Percentiles rank a stretch among this genome's conserved stretches.
Evolutionary conservation across 2,797 vertebrate genomes (phyloP).

Genomic region (Xenentodon cancila): DNA sequence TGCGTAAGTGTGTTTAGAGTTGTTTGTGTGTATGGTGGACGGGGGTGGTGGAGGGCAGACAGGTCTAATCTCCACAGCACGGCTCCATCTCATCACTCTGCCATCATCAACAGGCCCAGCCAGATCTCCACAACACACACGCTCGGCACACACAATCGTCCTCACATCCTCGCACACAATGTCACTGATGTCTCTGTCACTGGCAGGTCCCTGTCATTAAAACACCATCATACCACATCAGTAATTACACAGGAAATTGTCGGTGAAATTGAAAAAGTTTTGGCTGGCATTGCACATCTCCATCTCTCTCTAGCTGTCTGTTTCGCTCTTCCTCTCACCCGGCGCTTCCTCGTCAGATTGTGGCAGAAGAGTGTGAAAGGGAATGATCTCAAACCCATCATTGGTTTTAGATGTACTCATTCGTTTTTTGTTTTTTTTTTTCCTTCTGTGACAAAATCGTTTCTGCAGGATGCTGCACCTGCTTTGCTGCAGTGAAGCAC

Average conservation of each 20-base stretch:
- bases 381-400: slow-evolving; percentile 79
- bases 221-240: slow-evolving; percentile 83
- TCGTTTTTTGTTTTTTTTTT: slow-evolving; percentile 47
- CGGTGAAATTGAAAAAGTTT: slow-evolving; percentile 87
- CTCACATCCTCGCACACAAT: slow-evolving; percentile 60
- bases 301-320: slow-evolving; percentile 62
- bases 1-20: slow-evolving; percentile 11
- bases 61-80: slow-evolving; percentile 76
- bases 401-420: slow-evolving; percentile 77
- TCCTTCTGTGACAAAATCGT: slow-evolving; percentile 72
- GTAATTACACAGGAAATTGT: slow-evolving; percentile 89
- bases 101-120: slow-evolving; percentile 73
- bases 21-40: slow-evolving; percentile 20
- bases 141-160: slow-evolving; percentile 26
- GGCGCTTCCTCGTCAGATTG: slow-evolving; percentile 66
- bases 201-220: slow-evolving; percentile 83
- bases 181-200: slow-evolving; percentile 72
- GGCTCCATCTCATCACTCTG: slow-evolving; percentile 78
- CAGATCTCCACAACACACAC: slow-evolving; percentile 54
- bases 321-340: slow-evolving; percentile 39
- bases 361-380: slow-evolving; percentile 74
- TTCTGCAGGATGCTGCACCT: slow-evolving; percentile 59
- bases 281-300: slow-evolving; percentile 79
- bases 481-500: slow-evolving; percentile 53
- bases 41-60: slow-evolving; percentile 62